Evolutionary conservation across 2,113 vertebrate genomes (phyloP), one percentile per base, ranked within the genome.

Genomic region (Tachycineta bicolor): DNA sequence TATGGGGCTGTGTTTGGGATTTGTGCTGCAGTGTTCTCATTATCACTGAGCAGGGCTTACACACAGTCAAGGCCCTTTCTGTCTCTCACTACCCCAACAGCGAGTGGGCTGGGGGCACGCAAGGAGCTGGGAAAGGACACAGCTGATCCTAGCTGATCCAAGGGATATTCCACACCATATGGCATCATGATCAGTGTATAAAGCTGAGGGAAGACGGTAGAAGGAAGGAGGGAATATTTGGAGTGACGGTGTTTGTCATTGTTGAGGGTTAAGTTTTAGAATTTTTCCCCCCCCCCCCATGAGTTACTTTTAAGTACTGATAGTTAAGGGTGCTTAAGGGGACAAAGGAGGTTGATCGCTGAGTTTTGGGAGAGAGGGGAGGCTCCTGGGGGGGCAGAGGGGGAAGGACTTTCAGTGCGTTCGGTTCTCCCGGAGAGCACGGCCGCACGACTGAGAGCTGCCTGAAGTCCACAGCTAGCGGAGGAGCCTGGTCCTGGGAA

Each of bases 61-160:
- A 47, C 24, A 55, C 29, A 76, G 13, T 10, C 53, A 78, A 55
- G 59, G 65, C 26, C 41, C 50, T 37, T 79, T 83, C 47, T 77
- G 44, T 44, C 47, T 71, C 50, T 14, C 39, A n/a, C 11, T 58
- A 34, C 11, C 14, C 33, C 0, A 1, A 33, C 16, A 65, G 47
- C 0, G 5, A 37, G 26, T 3, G 33, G 41, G 59, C 6, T 24
- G 58, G 29, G 14, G 25, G 14, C n/a, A 16, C 22, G 37, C 41
- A 49, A 37, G 34, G 22, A 60, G 62, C 10, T 68, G 62, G 62
- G 43, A 22, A 43, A 43, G 31, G 76, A 69, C 83, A 79, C 81
- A 73, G 65, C 47, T 62, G 60, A 49, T 43, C 25, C 60, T 41
- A 55, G 1, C 10, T 7, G 47, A 29, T 25, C 41, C 62, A 68